Conservation (phyloP, 2,113 vertebrate genomes). For the Phasianus colchicus region DNA sequence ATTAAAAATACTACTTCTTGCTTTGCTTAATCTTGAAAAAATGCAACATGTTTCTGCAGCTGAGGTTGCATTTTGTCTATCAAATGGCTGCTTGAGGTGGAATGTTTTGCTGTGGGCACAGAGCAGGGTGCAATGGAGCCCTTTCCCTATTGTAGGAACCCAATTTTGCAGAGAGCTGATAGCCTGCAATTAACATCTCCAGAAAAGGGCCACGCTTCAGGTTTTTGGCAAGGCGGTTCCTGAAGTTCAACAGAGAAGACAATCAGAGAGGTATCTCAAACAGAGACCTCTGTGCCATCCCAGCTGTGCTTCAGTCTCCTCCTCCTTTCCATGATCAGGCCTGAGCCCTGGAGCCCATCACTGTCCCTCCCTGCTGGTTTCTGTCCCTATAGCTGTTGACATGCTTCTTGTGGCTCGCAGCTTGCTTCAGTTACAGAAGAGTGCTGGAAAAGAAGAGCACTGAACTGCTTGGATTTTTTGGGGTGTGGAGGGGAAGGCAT, state of each 20-base stretch:
- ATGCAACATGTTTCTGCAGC: constrained; percentile 27
- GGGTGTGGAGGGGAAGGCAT: background rate
- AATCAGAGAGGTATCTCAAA: background rate
- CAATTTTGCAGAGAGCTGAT: background rate
- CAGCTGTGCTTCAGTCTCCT: background rate
- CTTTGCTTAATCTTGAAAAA: constrained; percentile 55
- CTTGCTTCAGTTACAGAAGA: background rate
- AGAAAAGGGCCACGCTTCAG: background rate
- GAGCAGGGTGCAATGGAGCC: background rate
- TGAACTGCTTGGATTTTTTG: background rate
- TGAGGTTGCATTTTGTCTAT: constrained; percentile 39
- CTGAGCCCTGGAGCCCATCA: background rate
- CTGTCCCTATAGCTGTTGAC: background rate
- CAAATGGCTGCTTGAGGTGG: background rate
- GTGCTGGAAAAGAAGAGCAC: background rate
- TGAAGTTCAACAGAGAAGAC: background rate
- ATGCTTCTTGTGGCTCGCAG: rapidly evolving
- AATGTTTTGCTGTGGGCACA: background rate
- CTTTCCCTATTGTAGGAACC: background rate
- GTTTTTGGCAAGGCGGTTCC: background rate
- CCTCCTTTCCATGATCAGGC: rapidly evolving
- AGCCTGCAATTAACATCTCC: background rate
- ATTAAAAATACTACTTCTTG: constrained; percentile 28
- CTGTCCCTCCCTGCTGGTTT: background rate
- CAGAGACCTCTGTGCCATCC: background rate